Conservation (phyloP, 2,888 invertebrate species). For the Tetrapedia diversipes region DNA sequence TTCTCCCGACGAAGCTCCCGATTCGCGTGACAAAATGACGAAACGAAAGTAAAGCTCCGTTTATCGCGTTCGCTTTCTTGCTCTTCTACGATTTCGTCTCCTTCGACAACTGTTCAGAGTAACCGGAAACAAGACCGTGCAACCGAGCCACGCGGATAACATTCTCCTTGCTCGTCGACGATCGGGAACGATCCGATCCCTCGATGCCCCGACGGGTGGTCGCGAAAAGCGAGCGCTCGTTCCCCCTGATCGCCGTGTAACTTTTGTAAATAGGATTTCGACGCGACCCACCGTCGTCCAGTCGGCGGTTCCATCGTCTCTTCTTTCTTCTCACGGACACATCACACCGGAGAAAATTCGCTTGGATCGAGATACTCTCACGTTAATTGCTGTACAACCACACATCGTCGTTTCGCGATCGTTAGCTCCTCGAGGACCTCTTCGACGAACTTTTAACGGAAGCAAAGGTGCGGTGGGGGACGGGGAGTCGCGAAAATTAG, state of each 20-base stretch:
- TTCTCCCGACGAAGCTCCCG: background rate
- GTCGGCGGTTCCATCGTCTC: conserved; percentile 21
- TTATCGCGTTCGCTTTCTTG: conserved; percentile 5
- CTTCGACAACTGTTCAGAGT: conserved; percentile 46
- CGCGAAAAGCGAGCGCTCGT: conserved; percentile 21
- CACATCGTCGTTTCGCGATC: conserved; percentile 24
- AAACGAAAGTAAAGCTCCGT: too few species aligned
- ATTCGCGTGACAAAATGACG: background rate
- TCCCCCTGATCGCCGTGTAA: conserved; percentile 48
- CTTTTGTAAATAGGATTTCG: conserved; percentile 59
- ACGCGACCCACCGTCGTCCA: conserved; percentile 32
- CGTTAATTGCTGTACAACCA: conserved; percentile 14
- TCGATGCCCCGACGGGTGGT: conserved; percentile 46
- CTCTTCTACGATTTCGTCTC: conserved; percentile 39
- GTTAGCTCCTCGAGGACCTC: conserved; percentile 30
- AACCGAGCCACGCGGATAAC: conserved; percentile 21
- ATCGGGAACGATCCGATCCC: conserved; percentile 42
- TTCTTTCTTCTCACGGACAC: conserved; percentile 36
- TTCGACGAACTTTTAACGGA: background rate
- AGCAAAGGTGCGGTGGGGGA: too few species aligned
- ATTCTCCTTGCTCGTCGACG: conserved; percentile 49
- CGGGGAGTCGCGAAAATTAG: too few species aligned
- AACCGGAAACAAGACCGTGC: conserved; percentile 36
- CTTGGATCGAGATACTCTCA: conserved; percentile 45
- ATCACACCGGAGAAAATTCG: conserved; percentile 39